Evolutionary conservation across 2,797 vertebrate genomes (phyloP), one percentile per base, ranked within the genome.

Genomic region (Tachyglossus aculeatus): DNA sequence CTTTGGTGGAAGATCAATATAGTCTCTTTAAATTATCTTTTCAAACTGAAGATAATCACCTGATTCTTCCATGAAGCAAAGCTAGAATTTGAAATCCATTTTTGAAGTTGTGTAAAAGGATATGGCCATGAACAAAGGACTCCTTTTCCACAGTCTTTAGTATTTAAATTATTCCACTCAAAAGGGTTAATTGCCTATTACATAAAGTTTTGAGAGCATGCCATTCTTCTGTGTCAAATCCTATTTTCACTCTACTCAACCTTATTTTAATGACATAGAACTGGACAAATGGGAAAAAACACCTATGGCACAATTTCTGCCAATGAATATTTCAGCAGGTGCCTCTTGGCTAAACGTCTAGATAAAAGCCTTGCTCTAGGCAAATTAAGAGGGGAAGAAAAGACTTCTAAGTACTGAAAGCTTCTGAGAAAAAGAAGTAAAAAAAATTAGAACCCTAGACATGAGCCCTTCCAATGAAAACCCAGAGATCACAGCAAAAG

Each of bases 291-390:
- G 89, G 93, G 91, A 88, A 90, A 94, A 92, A 95, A 91, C 93
- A 95, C 92, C 93, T 90, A 89, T 94, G 93, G 94, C 93, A 92
- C 93, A 92, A 90, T 93, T 93, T 92, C 93, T 91, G 79, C 84
- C 87, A 87, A 96, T 97, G 94, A 95, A 96, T 97, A 94, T 97
- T 97, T 96, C 91, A 97, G 91, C 86, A 93, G 93, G 93, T 94
- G 94, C 94, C 95, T 95, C 89, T 93, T 95, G 95, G 95, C 95
- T 95, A 94, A 95, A 95, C 94, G 91, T 95, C 83, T 90, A 91
- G 90, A 94, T 94, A 92, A 94, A 94, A 94, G 92, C 88, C 88
- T 93, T 91, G 90, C 93, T 94, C 77, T 90, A 88, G 93, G 93
- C 93, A 91, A 91, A 91, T 91, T 88, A 90, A 86, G 86, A 90